Evolutionary conservation across 2,888 invertebrate species (phyloP).

Genomic region (Sisyra nigra): DNA sequence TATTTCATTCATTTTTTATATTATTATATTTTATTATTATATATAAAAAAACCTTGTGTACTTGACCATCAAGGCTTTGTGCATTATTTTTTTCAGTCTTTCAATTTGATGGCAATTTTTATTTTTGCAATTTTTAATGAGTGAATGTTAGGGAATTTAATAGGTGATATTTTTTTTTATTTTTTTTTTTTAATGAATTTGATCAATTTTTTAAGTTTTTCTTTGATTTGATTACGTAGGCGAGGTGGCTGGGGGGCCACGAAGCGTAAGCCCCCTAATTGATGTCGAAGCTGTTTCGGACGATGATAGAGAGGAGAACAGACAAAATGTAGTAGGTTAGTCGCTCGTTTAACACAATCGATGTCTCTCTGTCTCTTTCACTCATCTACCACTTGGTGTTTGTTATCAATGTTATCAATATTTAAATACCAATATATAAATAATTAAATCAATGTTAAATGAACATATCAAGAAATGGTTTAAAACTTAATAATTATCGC

Average conservation of each 20-base stretch:
- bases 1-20: no score
- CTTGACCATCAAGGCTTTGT: background rate
- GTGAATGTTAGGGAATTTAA: background rate
- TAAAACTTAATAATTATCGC: background rate
- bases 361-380: conserved; percentile 7
- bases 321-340: conserved; percentile 40
- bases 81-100: background rate
- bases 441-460: no score
- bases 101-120: background rate
- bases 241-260: conserved; percentile 44
- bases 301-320: conserved; percentile 30
- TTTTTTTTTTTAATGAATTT: conserved; percentile 9
- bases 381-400: conserved; percentile 6
- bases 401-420: conserved; percentile 6
- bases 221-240: conserved; percentile 27
- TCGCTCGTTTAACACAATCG: conserved; percentile 27
- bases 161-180: conserved; percentile 6
- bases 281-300: conserved; percentile 50
- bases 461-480: no score
- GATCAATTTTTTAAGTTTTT: conserved; percentile 11
- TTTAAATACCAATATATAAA: background rate
- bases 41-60: background rate
- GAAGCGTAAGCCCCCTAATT: conserved; percentile 44
- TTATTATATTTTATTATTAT: no score
- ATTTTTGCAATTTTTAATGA: conserved; percentile 1